Percentiles rank a stretch among this genome's conserved stretches.
Conservation (phyloP, 2,113 vertebrate genomes). For the Microtus richardsoni region DNA sequence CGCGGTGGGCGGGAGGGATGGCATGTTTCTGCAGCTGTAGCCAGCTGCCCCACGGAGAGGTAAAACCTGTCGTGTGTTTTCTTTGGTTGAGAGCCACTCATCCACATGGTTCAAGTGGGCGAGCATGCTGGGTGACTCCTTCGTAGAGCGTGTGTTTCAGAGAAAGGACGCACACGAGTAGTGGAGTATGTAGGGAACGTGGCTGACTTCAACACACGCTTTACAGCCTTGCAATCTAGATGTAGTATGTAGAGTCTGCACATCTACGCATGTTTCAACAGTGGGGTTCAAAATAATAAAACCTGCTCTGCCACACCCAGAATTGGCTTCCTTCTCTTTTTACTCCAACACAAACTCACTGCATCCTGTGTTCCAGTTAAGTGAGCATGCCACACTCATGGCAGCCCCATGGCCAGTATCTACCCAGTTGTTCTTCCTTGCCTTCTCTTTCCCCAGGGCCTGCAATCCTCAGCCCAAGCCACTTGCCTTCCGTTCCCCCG, state of each 20-base stretch:
- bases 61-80: constrained; percentile 32
- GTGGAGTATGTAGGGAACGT: not conserved
- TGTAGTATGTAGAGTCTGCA: not conserved
- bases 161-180: not conserved
- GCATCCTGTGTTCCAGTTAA: not conserved
- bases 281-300: not conserved
- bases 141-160: not conserved
- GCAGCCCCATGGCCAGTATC: not conserved
- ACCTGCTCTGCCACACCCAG: not conserved
- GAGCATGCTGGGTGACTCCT: not conserved
- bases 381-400: rapidly evolving
- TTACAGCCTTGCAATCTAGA: not conserved
- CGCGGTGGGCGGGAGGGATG: not conserved
- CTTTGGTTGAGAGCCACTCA: constrained; percentile 37
- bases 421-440: not conserved
- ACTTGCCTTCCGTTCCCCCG: not conserved
- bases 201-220: not conserved
- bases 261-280: not conserved
- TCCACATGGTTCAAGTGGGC: constrained; percentile 42
- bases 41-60: constrained; percentile 57
- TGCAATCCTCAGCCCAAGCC: constrained; percentile 30
- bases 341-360: not conserved
- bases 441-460: not conserved
- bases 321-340: not conserved
- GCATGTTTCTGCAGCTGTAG: constrained; percentile 50